Conservation (phyloP, 1,140 invertebrate species). For the Listronotus bonariensis region DNA sequence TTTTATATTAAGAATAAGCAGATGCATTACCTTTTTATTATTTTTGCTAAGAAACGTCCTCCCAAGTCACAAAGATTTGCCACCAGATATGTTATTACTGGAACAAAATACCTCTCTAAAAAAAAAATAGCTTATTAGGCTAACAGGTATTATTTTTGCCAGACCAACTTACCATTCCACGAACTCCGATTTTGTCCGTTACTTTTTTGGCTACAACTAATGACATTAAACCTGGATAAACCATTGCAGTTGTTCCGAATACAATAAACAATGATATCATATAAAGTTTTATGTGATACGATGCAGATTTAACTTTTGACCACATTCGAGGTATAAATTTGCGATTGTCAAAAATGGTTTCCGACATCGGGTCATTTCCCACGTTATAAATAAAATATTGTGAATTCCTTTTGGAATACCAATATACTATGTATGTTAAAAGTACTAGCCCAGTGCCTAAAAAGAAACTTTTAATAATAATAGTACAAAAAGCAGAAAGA, state of each 20-base stretch:
- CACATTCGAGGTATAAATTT: conserved; percentile 23
- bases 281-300: conserved; percentile 14
- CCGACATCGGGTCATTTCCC: conserved; percentile 20
- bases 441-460: conserved; percentile 35
- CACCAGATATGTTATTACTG: conserved; percentile 39
- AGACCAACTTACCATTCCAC: conserved; percentile 31
- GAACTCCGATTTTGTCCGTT: conserved; percentile 19
- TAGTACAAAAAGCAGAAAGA: too few relatives aligned
- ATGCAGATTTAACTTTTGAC: conserved; percentile 11
- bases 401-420: conserved; percentile 31
- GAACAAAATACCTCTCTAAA: conserved; percentile 42
- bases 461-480: not conserved
- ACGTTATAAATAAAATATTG: conserved; percentile 38
- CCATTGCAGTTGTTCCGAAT: conserved; percentile 34
- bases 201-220: conserved; percentile 33
- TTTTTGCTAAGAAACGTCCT: conserved; percentile 35
- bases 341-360: conserved; percentile 4
- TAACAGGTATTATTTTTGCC: too few relatives aligned
- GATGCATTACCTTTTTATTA: conserved; percentile 36
- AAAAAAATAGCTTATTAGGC: not conserved
- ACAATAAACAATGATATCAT: conserved; percentile 31
- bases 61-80: conserved; percentile 33
- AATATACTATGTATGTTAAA: conserved; percentile 26
- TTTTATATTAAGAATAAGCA: too few relatives aligned
- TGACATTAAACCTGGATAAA: conserved; percentile 39